These are phyloP conservation scores for Andrena bucephala DNA, from an alignment of 2,888 invertebrate species.

Conservation along the genomic window DNA sequence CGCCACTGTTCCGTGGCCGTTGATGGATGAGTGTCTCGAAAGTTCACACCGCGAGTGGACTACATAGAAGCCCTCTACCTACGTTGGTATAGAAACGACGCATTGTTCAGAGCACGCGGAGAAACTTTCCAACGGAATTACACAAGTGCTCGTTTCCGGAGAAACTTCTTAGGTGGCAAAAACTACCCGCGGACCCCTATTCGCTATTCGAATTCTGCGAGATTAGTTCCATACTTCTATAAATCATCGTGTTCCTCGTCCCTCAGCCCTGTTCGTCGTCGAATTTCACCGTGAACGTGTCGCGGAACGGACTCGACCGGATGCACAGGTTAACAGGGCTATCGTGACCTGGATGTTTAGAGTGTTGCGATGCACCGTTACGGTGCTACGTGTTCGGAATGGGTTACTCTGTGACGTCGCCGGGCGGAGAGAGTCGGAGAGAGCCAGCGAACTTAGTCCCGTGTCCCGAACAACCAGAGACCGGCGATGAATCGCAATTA, in stretches of 20 bases:
- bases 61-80: too few species aligned
- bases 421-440: neutral
- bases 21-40: too few species aligned
- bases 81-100: too few species aligned
- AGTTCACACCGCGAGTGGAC: too few species aligned
- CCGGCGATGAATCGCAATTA: conserved; percentile 29
- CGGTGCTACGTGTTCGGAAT: conserved; percentile 63
- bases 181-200: too few species aligned
- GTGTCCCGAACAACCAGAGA: neutral
- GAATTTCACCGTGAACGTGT: conserved; percentile 18
- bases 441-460: neutral
- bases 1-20: too few species aligned
- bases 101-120: too few species aligned
- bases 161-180: too few species aligned
- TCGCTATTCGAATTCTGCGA: too few species aligned
- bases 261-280: neutral
- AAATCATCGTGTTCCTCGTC: neutral
- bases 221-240: neutral
- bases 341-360: conserved; percentile 62
- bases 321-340: conserved; percentile 64
- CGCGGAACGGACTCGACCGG: conserved; percentile 20
- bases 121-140: too few species aligned
- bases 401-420: conserved; percentile 21
- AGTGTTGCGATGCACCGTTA: conserved; percentile 57
- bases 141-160: too few species aligned